A percentile compares a stretch with the other conserved stretches of the same genome.
These are phyloP conservation scores for Heterocephalus glaber DNA, from an alignment of 2,113 vertebrate species.

Conservation along the genomic window DNA sequence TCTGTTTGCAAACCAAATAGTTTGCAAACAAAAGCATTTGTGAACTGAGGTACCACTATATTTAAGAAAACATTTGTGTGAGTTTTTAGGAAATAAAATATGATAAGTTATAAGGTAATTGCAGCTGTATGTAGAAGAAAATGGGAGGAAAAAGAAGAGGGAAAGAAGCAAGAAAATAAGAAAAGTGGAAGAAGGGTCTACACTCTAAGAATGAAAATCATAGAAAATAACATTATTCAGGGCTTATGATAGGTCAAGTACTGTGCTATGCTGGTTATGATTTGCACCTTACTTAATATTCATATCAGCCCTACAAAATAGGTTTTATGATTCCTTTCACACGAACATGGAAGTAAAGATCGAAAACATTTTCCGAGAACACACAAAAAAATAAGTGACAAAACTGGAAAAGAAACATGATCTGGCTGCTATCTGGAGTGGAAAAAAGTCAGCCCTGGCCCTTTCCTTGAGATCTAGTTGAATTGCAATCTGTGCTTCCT, in stretches of 20 bases:
- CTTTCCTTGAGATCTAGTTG: neutral
- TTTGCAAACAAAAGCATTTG: neutral
- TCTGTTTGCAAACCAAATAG: neutral
- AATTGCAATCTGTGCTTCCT: neutral
- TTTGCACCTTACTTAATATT: neutral
- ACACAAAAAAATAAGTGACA: neutral
- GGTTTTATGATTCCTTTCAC: neutral
- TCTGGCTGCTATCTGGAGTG: neutral
- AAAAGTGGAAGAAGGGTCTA: neutral
- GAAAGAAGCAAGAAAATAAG: neutral
- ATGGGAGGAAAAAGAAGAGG: neutral
- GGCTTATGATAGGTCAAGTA: neutral
- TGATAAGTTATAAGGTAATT: neutral
- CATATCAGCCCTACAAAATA: neutral
- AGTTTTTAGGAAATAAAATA: constrained; percentile 46
- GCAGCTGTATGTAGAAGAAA: neutral
- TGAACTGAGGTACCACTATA: neutral
- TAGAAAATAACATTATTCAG: neutral
- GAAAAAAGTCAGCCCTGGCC: neutral
- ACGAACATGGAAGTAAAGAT: neutral
- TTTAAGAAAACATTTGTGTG: constrained; percentile 27
- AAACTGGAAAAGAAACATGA: neutral
- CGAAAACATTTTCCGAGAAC: neutral
- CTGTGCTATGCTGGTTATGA: neutral
- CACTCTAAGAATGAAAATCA: neutral